Evolutionary conservation across 2,113 vertebrate species (phyloP), one percentile per base, ranked within the genome.

Genomic region (Genyomyrus donnyi): DNA sequence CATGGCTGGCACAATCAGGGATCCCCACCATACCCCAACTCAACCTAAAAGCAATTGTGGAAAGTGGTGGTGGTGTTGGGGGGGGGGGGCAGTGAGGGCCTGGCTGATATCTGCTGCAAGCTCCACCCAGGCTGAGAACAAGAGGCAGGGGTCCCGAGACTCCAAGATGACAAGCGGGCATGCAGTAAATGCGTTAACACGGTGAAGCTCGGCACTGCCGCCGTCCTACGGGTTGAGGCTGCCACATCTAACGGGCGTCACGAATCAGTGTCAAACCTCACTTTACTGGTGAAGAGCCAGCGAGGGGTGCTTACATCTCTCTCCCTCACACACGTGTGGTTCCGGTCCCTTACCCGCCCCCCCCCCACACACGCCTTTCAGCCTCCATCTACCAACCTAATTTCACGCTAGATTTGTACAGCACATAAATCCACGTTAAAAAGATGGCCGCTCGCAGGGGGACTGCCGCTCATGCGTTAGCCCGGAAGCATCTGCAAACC

Each of bases 401-500:
- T 46, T 88, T 66, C 87, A 66, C 35, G 31, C 52, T 66, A 88
- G 87, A 88, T 62, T 66, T 62, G n/a, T 53, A n/a, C 85, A 87
- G 50, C 48, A 53, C 50, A 87, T 35, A 48, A 87, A n/a, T 87
- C 50, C 27, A 35, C 11, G 50, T 39, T 53, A 86, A 86, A 86
- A 48, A 86, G 84, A 50, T 86, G 45, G 48, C 84, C 13, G 24
- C 84, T 48, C 19, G 45, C 83, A 48, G 42, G 45, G 39, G 24
- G 31, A 21, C 15, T 80, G 39, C 10, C 48, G 45, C n/a, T 27
- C 24, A 5, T 15, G n/a, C 10, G 42, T 24, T 48, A 46, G 42
- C 45, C 19, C 24, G 19, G 6, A 48, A 48, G 50, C 5, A 17
- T 62, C 31, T n/a, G 52, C 10, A 50, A 35, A 39, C 95, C 93